Percentiles rank a stretch among this genome's conserved stretches.
Evolutionary conservation across 2,113 vertebrate species (phyloP).

Genomic region (Egretta garzetta): DNA sequence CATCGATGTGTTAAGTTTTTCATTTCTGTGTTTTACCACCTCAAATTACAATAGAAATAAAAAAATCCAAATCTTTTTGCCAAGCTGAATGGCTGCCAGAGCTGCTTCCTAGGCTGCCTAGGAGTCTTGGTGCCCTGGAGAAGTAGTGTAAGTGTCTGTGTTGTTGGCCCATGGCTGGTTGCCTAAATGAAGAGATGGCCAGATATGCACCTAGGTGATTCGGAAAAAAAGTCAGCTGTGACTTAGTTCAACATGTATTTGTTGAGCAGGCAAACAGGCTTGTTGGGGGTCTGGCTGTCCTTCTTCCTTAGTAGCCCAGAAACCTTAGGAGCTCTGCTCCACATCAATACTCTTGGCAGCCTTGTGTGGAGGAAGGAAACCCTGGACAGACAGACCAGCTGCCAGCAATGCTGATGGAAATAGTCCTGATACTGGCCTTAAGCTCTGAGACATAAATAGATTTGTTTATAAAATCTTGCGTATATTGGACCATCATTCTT

Average conservation of each 20-base stretch:
- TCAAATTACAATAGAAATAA: background rate
- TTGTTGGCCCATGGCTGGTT: background rate
- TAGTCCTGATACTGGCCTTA: background rate
- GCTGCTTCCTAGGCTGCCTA: background rate
- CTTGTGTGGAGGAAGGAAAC: background rate
- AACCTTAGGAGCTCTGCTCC: background rate
- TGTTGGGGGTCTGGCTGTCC: background rate
- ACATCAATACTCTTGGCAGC: background rate
- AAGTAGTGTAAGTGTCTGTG: accelerated
- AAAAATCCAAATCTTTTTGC: background rate
- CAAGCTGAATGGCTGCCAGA: background rate
- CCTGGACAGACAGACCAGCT: background rate
- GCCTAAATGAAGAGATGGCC: background rate
- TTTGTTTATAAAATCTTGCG: background rate
- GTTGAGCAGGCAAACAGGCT: background rate
- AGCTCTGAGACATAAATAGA: background rate
- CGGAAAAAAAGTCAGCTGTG: background rate
- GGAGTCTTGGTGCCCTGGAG: background rate
- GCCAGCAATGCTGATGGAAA: background rate
- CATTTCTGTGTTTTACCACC: background rate
- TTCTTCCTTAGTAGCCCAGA: background rate
- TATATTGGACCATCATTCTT: background rate
- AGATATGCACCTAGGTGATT: background rate
- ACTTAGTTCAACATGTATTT: background rate
- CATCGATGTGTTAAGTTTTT: background rate